These are phyloP conservation scores for Thymallus thymallus DNA, from an alignment of 2,113 vertebrate genomes.

Conservation along the genomic window DNA sequence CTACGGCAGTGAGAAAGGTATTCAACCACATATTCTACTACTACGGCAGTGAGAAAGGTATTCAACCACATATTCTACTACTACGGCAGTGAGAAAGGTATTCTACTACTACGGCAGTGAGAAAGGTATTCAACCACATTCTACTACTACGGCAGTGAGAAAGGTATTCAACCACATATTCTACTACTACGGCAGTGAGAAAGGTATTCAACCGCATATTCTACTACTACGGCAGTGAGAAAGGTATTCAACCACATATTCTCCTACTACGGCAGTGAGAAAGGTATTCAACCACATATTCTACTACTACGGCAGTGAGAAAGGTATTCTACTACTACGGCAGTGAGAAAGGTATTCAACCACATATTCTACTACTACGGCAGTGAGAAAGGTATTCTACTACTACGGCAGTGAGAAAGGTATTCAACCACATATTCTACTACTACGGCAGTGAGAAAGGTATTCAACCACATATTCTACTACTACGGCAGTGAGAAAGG, in stretches of 20 bases:
- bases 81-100: conserved; percentile 93
- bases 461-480: conserved; percentile 81
- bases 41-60: conserved; percentile 96
- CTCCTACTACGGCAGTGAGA: conserved; percentile 96
- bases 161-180: conserved; percentile 83
- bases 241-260: conserved; percentile 83
- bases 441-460: conserved; percentile 97
- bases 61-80: conserved; percentile 82
- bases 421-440: conserved; percentile 80
- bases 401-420: conserved; percentile 97
- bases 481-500: conserved; percentile 97
- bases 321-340: too few relatives aligned
- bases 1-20: conserved; percentile 96
- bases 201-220: conserved; percentile 83
- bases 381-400: conserved; percentile 93
- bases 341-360: conserved; percentile 87
- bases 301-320: conserved; percentile 96
- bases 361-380: conserved; percentile 90
- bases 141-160: conserved; percentile 96
- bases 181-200: conserved; percentile 96
- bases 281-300: conserved; percentile 83
- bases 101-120: conserved; percentile 99
- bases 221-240: conserved; percentile 96
- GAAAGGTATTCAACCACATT: too few relatives aligned
- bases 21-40: conserved; percentile 82